These are phyloP conservation scores for Acleris literana DNA, from an alignment of 2,888 invertebrate genomes.

Conservation along the genomic window DNA sequence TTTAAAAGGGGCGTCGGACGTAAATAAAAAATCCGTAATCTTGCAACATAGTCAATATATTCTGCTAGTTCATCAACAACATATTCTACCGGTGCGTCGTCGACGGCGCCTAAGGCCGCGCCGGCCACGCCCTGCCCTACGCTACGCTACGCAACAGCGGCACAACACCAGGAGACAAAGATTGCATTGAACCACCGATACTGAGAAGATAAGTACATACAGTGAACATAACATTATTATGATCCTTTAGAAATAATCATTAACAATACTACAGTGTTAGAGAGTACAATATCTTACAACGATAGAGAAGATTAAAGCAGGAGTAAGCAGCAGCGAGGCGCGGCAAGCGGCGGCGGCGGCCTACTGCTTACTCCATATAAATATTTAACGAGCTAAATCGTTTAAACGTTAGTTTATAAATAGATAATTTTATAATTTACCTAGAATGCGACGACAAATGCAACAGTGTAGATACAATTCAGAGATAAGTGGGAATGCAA, in stretches of 20 bases:
- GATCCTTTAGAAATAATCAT: constrained; percentile 65
- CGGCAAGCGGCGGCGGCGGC: neutral
- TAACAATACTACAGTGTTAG: constrained; percentile 74
- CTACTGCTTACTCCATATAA: constrained; percentile 71
- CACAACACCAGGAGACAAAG: constrained; percentile 68
- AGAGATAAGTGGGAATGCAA: constrained; percentile 66
- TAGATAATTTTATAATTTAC: constrained; percentile 44
- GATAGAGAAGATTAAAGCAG: constrained; percentile 70
- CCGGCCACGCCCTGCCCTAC: constrained; percentile 30
- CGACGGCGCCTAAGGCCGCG: constrained; percentile 18
- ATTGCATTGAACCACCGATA: constrained; percentile 81
- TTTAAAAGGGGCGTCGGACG: constrained; percentile 58
- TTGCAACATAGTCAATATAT: constrained; percentile 81
- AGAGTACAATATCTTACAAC: constrained; percentile 71
- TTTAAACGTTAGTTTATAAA: constrained; percentile 59
- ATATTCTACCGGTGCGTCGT: constrained; percentile 43
- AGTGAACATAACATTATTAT: constrained; percentile 71
- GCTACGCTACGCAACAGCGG: constrained; percentile 35
- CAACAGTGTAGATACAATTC: constrained; percentile 70
- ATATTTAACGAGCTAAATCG: constrained; percentile 65
- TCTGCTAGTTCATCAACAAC: constrained; percentile 76
- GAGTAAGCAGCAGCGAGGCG: constrained; percentile 69
- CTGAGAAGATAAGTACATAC: constrained; percentile 63
- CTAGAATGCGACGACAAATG: constrained; percentile 73
- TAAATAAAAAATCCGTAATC: constrained; percentile 76